Evolutionary conservation across 2,797 vertebrate species (phyloP).

Genomic region (Poecilia gillii): DNA sequence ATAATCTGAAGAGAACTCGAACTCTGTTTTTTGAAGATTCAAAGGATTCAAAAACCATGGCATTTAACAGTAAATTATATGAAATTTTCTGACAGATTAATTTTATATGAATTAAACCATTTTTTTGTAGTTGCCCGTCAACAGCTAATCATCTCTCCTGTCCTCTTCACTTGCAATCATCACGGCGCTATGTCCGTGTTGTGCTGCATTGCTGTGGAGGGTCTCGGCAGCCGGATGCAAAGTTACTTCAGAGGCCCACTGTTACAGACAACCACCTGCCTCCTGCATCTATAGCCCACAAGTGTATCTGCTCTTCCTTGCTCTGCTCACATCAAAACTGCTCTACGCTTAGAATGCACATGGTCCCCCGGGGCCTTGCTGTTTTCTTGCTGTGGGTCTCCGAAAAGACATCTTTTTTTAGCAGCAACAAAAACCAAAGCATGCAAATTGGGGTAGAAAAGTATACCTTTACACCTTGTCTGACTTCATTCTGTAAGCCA

Average conservation of each 20-base stretch:
- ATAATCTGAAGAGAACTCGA: background rate
- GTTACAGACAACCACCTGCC: slow-evolving; percentile 78
- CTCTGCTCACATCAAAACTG: slow-evolving; percentile 65
- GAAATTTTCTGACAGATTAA: background rate
- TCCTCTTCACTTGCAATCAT: background rate
- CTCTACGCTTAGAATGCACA: slow-evolving; percentile 37
- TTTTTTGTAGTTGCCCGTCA: background rate
- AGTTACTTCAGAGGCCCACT: slow-evolving; percentile 75
- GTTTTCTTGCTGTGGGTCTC: slow-evolving; percentile 41
- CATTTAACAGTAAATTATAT: background rate
- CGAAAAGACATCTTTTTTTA: slow-evolving; percentile 44
- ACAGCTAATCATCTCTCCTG: slow-evolving; percentile 11
- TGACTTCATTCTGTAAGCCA: slow-evolving; percentile 33
- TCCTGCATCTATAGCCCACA: slow-evolving; percentile 62
- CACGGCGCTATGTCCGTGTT: slow-evolving; percentile 12
- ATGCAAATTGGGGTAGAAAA: slow-evolving; percentile 13
- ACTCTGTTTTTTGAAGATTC: background rate
- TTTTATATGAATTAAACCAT: background rate
- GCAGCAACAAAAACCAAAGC: slow-evolving; percentile 26
- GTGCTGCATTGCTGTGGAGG: slow-evolving; percentile 41
- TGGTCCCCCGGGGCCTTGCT: slow-evolving; percentile 43
- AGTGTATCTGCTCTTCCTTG: slow-evolving; percentile 61
- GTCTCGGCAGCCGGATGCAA: slow-evolving; percentile 58
- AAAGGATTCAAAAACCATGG: background rate
- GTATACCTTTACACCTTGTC: slow-evolving; percentile 7